Percentiles rank a stretch among this genome's conserved stretches.
phyloP scores from a whole-genome alignment of 2,888 invertebrate species.

The Lypha dubia region DNA sequence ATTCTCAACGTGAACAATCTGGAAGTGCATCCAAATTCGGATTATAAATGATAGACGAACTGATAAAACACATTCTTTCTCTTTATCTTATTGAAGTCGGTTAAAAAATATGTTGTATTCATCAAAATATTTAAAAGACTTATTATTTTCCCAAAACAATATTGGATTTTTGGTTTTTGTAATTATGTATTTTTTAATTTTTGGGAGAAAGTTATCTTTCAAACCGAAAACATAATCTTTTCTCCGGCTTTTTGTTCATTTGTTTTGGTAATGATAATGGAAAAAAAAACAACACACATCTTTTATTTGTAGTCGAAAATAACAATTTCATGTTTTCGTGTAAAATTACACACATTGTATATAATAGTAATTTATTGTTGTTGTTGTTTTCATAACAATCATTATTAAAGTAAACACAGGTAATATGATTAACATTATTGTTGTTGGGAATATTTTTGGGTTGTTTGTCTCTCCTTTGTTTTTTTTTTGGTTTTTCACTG shows the following conservation, averaged over 20 bases:
- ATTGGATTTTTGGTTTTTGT: background rate
- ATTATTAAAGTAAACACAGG: conserved; percentile 19
- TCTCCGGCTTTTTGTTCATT: background rate
- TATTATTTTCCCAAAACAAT: background rate
- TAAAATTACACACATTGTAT: conserved; percentile 39
- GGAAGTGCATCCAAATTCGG: too few relatives aligned
- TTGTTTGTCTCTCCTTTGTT: conserved; percentile 13
- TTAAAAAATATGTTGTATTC: too few relatives aligned
- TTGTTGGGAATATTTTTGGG: conserved; percentile 30
- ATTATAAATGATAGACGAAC: too few relatives aligned
- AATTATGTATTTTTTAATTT: conserved; percentile 11
- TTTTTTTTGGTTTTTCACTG: conserved; percentile 56
- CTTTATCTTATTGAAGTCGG: too few relatives aligned
- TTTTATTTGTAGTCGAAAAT: conserved; percentile 13
- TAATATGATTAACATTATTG: conserved; percentile 14
- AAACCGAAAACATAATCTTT: conserved; percentile 6
- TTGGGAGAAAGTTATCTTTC: conserved; percentile 44
- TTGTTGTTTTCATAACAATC: conserved; percentile 12
- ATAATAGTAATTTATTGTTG: background rate
- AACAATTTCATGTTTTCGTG: conserved; percentile 19
- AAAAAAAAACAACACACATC: too few relatives aligned
- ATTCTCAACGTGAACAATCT: too few relatives aligned
- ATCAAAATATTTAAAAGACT: too few relatives aligned
- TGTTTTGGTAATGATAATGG: conserved; percentile 38
- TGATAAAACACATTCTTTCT: too few relatives aligned